Conservation (phyloP, 2,888 invertebrate genomes). For the Spodoptera picta region DNA sequence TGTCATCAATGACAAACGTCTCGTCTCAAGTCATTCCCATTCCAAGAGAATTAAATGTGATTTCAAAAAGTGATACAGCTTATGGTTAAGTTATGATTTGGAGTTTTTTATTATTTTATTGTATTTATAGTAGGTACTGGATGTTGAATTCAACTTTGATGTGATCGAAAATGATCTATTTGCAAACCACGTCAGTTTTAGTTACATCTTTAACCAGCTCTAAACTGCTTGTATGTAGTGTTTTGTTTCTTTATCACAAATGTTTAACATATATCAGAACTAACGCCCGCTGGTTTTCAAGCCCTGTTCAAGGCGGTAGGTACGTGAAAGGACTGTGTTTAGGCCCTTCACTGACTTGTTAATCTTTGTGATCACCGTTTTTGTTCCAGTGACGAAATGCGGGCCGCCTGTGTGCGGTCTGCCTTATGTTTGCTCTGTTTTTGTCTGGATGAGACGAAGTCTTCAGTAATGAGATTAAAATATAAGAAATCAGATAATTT, state of each 20-base stretch:
- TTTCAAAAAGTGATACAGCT: too few relatives aligned
- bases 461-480: constrained; percentile 37
- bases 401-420: constrained; percentile 53
- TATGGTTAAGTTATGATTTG: too few relatives aligned
- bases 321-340: constrained; percentile 67
- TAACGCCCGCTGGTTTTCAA: constrained; percentile 21
- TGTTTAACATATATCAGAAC: constrained; percentile 4
- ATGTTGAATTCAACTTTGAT: too few relatives aligned
- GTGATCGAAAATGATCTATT: too few relatives aligned
- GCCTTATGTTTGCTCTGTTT: constrained; percentile 49
- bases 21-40: too few relatives aligned
- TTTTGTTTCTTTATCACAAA: neutral
- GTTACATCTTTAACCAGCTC: neutral
- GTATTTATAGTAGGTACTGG: too few relatives aligned
- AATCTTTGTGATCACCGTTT: constrained; percentile 70
- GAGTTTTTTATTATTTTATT: too few relatives aligned
- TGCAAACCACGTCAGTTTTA: neutral
- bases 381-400: constrained; percentile 61
- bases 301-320: constrained; percentile 43
- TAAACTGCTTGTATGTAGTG: neutral
- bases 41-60: neutral
- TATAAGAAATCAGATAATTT: constrained; percentile 22
- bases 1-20: too few relatives aligned
- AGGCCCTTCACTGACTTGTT: constrained; percentile 74
- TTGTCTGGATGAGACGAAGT: constrained; percentile 38